Percentiles rank a stretch among this genome's conserved stretches.
Evolutionary conservation across 2,888 invertebrate species (phyloP).

Genomic region (Cataglyphis altisquamis): DNA sequence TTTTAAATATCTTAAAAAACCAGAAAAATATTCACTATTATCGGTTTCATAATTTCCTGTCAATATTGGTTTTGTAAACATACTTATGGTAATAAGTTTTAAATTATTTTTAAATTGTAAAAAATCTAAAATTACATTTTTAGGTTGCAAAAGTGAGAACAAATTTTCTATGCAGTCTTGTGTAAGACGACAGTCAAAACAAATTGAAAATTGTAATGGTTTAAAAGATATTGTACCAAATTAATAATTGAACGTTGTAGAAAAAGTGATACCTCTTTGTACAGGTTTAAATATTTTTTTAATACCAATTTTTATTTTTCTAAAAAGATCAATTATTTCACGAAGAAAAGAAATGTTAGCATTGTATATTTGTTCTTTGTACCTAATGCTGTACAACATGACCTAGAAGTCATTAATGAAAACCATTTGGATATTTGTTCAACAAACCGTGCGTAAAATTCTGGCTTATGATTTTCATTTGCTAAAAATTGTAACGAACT

Average conservation of each 20-base stretch:
- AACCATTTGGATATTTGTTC: conserved; percentile 13
- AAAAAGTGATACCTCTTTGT: not conserved
- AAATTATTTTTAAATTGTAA: conserved; percentile 21
- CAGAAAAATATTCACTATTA: conserved; percentile 11
- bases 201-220: not conserved
- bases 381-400: conserved; percentile 7
- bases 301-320: not conserved
- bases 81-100: not conserved
- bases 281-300: conserved; percentile 15
- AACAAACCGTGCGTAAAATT: conserved; percentile 1
- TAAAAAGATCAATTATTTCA: conserved; percentile 9
- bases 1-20: conserved; percentile 13
- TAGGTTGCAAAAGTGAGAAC: not conserved
- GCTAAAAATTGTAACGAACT: not conserved
- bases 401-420: conserved; percentile 4
- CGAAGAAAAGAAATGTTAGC: not conserved
- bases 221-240: not conserved
- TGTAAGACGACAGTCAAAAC: not conserved
- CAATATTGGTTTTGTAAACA: conserved; percentile 15
- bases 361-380: not conserved
- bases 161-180: conserved; percentile 19
- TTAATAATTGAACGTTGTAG: conserved; percentile 2
- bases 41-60: conserved; percentile 12
- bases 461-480: not conserved
- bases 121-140: not conserved